phyloP scores from a whole-genome alignment of 2,797 vertebrate genomes.

The Aythya fuligula region DNA sequence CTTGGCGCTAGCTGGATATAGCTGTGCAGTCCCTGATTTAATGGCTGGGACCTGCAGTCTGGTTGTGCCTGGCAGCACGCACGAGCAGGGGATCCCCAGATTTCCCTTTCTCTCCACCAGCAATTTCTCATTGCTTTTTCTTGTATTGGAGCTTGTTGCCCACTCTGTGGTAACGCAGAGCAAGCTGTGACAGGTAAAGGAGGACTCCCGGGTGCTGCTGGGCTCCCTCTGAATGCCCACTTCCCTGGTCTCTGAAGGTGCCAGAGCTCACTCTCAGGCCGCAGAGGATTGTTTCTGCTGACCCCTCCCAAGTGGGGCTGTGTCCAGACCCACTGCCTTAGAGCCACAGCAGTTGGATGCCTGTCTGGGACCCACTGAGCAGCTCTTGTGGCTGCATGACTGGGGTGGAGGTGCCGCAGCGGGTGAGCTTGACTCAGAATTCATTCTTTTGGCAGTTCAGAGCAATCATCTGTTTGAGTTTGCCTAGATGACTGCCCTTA shows the following conservation, averaged over 20 bases:
- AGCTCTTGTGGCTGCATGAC: background rate
- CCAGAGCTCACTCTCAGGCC: background rate
- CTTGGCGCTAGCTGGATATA: background rate
- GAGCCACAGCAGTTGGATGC: background rate
- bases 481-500: background rate
- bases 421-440: background rate
- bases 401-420: background rate
- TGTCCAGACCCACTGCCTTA: background rate
- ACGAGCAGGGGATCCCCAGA: background rate
- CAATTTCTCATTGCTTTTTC: background rate
- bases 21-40: background rate
- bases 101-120: background rate
- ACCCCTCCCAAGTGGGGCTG: background rate
- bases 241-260: background rate
- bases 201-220: background rate
- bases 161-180: background rate
- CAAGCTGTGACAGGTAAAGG: background rate
- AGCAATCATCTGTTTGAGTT: background rate
- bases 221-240: background rate
- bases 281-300: background rate
- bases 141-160: background rate
- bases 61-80: background rate
- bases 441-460: background rate
- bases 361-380: background rate
- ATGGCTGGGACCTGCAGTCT: background rate